These are phyloP conservation scores for Malacoraja senta DNA, from an alignment of 2,797 vertebrate genomes.

Conservation along the genomic window DNA sequence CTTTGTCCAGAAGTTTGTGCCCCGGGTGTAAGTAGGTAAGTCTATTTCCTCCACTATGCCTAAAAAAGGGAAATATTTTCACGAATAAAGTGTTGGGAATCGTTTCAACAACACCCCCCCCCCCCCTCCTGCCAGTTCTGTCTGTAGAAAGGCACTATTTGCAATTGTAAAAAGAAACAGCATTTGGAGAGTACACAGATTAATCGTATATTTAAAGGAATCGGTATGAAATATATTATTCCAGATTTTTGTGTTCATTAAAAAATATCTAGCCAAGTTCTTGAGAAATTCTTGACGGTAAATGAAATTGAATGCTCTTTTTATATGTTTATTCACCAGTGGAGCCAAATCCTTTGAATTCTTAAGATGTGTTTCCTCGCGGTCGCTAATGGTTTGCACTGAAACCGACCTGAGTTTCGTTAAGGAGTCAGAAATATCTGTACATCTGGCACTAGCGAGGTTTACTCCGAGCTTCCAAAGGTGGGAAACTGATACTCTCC, in stretches of 20 bases:
- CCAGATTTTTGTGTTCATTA: background rate
- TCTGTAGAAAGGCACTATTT: background rate
- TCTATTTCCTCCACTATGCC: background rate
- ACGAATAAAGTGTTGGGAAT: background rate
- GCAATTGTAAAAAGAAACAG: background rate
- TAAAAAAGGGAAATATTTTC: background rate
- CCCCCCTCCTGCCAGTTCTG: background rate
- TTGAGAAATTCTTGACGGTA: background rate
- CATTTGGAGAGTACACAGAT: background rate
- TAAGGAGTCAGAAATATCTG: background rate
- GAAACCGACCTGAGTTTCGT: constrained; percentile 8
- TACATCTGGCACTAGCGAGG: background rate
- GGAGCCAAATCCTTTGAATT: background rate
- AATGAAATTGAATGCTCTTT: background rate
- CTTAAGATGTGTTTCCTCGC: background rate
- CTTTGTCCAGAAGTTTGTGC: constrained; percentile 11
- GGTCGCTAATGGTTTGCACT: background rate
- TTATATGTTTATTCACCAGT: background rate
- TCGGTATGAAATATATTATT: background rate
- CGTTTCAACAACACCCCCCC: background rate
- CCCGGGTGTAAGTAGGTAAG: background rate
- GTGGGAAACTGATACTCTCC: background rate
- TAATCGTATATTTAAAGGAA: background rate
- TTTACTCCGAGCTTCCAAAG: background rate
- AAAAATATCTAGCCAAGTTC: background rate